These are phyloP conservation scores for Strix aluco DNA, from an alignment of 2,113 vertebrate species.

Conservation along the genomic window DNA sequence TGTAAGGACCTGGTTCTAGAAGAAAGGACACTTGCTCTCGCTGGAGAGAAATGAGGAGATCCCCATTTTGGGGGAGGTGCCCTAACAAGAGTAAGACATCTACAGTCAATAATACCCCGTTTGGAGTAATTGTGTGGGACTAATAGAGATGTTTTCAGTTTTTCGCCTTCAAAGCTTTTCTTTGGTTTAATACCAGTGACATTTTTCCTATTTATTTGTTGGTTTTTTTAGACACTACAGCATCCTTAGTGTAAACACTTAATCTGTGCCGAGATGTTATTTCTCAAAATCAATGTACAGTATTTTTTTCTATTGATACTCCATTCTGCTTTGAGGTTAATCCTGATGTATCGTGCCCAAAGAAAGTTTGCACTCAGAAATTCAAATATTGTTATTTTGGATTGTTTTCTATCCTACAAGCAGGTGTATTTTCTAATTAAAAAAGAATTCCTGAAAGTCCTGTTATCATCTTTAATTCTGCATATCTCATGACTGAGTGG, in stretches of 20 bases:
- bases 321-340: not conserved
- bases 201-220: not conserved
- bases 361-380: constrained; percentile 1
- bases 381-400: not conserved
- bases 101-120: not conserved
- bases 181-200: not conserved
- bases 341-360: not conserved
- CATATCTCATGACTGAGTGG: constrained; percentile 1
- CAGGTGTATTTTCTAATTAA: not conserved
- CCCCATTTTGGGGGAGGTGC: not conserved
- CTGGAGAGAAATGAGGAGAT: not conserved
- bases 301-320: not conserved
- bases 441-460: not conserved
- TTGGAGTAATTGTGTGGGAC: not conserved
- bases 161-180: not conserved
- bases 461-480: not conserved
- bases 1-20: not conserved
- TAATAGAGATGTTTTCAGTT: not conserved
- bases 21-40: not conserved
- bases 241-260: not conserved
- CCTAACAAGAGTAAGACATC: not conserved
- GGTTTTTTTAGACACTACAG: not conserved
- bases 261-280: not conserved
- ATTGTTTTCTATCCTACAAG: not conserved
- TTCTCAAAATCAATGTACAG: not conserved